Conservation (phyloP, 2,113 vertebrate species). For the Mesitornis unicolor region DNA sequence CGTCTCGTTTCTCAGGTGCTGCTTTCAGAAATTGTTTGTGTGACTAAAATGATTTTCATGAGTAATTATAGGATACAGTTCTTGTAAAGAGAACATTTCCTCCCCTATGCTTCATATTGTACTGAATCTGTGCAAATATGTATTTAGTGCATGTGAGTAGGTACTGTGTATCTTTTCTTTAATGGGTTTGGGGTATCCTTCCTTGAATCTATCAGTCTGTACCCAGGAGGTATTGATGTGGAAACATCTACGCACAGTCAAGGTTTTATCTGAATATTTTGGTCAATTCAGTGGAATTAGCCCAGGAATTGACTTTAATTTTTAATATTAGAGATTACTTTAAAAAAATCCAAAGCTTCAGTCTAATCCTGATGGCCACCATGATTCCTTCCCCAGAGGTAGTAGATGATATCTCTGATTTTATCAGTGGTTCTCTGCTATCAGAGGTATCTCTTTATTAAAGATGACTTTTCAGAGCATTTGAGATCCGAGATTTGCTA, state of each 20-base stretch:
- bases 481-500: not conserved
- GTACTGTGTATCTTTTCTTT: not conserved
- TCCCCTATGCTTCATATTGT: not conserved
- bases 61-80: not conserved
- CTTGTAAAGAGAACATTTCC: not conserved
- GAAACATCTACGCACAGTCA: not conserved
- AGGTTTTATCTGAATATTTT: not conserved
- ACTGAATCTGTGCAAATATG: not conserved
- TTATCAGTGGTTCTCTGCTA: not conserved
- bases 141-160: not conserved
- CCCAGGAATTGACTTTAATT: not conserved
- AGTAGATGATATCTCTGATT: not conserved
- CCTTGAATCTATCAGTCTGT: not conserved
- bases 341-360: not conserved
- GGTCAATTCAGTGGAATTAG: not conserved
- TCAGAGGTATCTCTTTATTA: not conserved
- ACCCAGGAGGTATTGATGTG: not conserved
- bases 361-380: not conserved
- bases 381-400: not conserved
- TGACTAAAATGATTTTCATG: constrained; percentile 14
- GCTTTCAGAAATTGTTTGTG: not conserved
- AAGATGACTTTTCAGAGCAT: not conserved
- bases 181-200: not conserved
- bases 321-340: not conserved
- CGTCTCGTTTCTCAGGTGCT: constrained; percentile 93